Base-by-base conservation (phyloP, 2,888 invertebrate genomes). In the Eupithecia centaureata region DNA sequence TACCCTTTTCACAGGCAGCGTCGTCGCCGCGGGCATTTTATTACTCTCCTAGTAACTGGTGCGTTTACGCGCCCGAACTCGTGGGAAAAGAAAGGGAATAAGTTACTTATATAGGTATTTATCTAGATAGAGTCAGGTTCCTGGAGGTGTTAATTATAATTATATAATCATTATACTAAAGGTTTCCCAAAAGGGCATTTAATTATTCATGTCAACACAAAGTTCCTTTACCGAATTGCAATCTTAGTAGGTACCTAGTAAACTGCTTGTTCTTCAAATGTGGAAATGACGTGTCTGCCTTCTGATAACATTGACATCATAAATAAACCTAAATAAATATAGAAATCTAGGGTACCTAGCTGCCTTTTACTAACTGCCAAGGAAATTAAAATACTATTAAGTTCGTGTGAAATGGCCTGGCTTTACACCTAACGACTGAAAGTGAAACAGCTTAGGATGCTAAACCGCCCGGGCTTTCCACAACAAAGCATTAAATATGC, bases 401-500 rank as follows among this genome's bases (percentile, higher is more conserved):
- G 47, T 47, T 47, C 47, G 47, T 22, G 47, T 18, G 47, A 47
- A 47, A 47, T 47, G 22, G 47, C 47, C 47, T 22, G 47, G 47
- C 47, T 47, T 47, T 47, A 10, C 22, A 47, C 47, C 22, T 47
- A 47, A 47, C 47, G 47, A 27, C 52, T 18, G 27, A 52, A 52
- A 52, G 28, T n/a, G 25, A 30, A 56, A 30, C 56, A 56, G 56
- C 27, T 54, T 30, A 32, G 12, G 56, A 33, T 61, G 47, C 66
- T 15, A 12, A 33, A 52, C 13, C 54, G 33, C 63, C 38, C 51
- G 30, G 42, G 38, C 51, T 61, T 61, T 61, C 65, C 13, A 42
- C 64, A 66, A 64, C 61, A 67, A 61, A 73, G 69, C 59, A 65
- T 51, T 67, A 67, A 63, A 63, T 63, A 62, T 65, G 62, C 65